These are phyloP conservation scores for Andrena cerasifolii DNA, from an alignment of 1,140 invertebrate genomes.

Conservation along the genomic window DNA sequence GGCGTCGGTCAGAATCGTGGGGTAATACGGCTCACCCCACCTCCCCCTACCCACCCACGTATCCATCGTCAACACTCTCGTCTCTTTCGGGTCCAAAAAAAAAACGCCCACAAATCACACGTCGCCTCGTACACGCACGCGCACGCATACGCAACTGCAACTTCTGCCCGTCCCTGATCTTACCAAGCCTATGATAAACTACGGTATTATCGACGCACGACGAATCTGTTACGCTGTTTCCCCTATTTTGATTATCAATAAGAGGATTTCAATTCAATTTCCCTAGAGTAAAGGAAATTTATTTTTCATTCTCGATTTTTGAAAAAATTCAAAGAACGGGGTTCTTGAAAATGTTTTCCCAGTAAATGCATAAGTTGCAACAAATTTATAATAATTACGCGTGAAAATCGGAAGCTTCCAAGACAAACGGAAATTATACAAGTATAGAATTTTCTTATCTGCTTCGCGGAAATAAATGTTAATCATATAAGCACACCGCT, in stretches of 20 bases:
- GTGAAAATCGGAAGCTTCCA: no score
- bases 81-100: slow-evolving; percentile 31
- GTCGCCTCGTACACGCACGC: slow-evolving; percentile 37
- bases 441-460: no score
- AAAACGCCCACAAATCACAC: slow-evolving; percentile 47
- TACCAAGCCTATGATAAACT: slow-evolving; percentile 18
- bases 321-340: no score
- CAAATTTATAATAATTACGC: no score
- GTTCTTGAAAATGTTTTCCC: no score
- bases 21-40: slow-evolving; percentile 28
- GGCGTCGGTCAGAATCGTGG: slow-evolving; percentile 22
- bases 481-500: background rate
- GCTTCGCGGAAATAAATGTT: background rate
- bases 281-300: no score
- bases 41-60: background rate
- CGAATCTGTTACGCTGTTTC: slow-evolving; percentile 2
- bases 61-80: background rate
- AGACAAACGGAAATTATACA: no score
- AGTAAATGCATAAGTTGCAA: no score
- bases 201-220: slow-evolving; percentile 18
- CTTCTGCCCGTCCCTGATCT: background rate
- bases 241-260: no score
- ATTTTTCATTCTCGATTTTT: no score
- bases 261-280: no score
- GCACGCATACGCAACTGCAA: slow-evolving; percentile 26